These are phyloP conservation scores for Copidosoma aretas DNA, from an alignment of 2,888 invertebrate species.

Conservation along the genomic window DNA sequence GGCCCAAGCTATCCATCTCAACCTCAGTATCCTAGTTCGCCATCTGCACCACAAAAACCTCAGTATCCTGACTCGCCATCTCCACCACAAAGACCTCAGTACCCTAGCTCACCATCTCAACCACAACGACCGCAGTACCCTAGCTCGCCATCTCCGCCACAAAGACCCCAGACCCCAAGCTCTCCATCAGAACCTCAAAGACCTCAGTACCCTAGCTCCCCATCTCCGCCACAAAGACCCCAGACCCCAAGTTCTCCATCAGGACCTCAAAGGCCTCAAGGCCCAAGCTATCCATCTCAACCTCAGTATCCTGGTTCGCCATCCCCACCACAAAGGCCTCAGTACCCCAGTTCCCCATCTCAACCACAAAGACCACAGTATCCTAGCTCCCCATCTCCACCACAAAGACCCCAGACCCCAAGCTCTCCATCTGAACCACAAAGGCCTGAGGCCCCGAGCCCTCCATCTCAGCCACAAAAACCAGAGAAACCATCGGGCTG, in stretches of 20 bases:
- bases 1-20: slow-evolving; percentile 47
- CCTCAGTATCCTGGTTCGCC: slow-evolving; percentile 30
- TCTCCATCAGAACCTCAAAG: slow-evolving; percentile 2
- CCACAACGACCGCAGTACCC: slow-evolving; percentile 41
- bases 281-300: slow-evolving; percentile 14
- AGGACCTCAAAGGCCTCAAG: slow-evolving; percentile 1
- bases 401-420: slow-evolving; percentile 4
- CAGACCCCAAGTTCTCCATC: slow-evolving; percentile 10
- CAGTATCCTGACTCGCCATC: slow-evolving; percentile 28
- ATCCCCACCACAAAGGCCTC: slow-evolving; percentile 18
- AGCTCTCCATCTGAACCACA: neutral
- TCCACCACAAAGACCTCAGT: slow-evolving; percentile 12
- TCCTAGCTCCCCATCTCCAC: slow-evolving; percentile 30
- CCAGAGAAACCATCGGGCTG: slow-evolving; percentile 19
- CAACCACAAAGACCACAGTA: slow-evolving; percentile 41
- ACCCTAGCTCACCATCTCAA: slow-evolving; percentile 3
- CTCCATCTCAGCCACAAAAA: slow-evolving; percentile 31
- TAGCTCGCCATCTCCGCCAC: slow-evolving; percentile 24
- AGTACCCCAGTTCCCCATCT: neutral
- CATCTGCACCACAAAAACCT: neutral
- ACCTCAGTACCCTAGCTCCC: slow-evolving; percentile 19
- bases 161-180: neutral
- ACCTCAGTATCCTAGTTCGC: slow-evolving; percentile 10
- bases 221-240: slow-evolving; percentile 17
- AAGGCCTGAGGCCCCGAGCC: slow-evolving; percentile 29